A percentile compares a stretch with the other conserved stretches of the same genome.
Conservation (phyloP, 2,797 vertebrate species). For the Sandelia bainsii region DNA sequence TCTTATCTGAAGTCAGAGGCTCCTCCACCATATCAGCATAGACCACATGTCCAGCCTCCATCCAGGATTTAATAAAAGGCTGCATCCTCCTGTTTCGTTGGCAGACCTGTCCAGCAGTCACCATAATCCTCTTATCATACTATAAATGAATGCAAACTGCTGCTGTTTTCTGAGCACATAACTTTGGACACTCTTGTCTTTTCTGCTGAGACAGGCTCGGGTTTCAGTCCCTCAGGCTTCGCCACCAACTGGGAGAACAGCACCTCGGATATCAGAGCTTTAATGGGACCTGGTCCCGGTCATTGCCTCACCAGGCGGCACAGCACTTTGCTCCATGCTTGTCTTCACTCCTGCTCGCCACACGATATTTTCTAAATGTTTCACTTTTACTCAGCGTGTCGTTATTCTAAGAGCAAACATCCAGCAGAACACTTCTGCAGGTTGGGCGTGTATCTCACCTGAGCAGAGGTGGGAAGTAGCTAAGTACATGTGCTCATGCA, state of each 20-base stretch:
- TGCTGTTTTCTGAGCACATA: conserved; percentile 8
- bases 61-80: neutral
- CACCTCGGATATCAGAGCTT: neutral
- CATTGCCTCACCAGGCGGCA: neutral
- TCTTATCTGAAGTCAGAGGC: neutral
- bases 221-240: conserved; percentile 1
- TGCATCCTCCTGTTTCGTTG: neutral
- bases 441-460: too few relatives aligned
- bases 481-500: too few relatives aligned
- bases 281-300: neutral
- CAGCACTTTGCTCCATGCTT: neutral
- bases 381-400: neutral
- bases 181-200: neutral
- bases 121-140: conserved; percentile 1
- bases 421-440: neutral
- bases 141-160: conserved; percentile 1
- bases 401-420: too few relatives aligned
- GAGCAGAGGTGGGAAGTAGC: too few relatives aligned
- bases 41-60: neutral
- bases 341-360: neutral
- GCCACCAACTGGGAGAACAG: neutral
- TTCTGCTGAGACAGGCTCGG: conserved; percentile 10
- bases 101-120: neutral
- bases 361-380: neutral
- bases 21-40: neutral